Percentiles rank a stretch among this genome's conserved stretches.
phyloP scores from a whole-genome alignment of 2,797 vertebrate genomes.

The Hippocampus kuda region DNA sequence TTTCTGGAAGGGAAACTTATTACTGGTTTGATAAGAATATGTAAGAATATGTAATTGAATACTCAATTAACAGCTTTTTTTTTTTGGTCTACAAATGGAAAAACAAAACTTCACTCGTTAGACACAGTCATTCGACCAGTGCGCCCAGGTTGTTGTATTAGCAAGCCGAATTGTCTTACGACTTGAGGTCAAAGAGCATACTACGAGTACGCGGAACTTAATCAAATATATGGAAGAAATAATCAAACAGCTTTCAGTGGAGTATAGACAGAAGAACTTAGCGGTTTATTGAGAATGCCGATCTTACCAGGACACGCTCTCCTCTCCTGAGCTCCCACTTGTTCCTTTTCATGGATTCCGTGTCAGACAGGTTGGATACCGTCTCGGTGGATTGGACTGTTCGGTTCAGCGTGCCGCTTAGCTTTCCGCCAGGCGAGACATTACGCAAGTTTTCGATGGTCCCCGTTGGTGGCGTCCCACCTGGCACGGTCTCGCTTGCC shows the following conservation, averaged over 20 bases:
- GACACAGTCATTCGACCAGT: too few species aligned
- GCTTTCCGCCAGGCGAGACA: conserved; percentile 23
- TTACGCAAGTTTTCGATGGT: conserved; percentile 21
- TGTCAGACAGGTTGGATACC: conserved; percentile 87
- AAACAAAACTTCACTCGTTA: too few species aligned
- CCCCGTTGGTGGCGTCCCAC: conserved; percentile 23
- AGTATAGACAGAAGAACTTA: neutral
- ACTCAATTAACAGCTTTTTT: too few species aligned
- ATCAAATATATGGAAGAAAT: neutral
- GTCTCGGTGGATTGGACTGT: conserved; percentile 79
- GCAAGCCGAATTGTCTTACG: too few species aligned
- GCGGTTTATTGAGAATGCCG: neutral
- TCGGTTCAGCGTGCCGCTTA: conserved; percentile 61
- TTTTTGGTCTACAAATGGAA: too few species aligned
- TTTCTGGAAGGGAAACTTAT: too few species aligned
- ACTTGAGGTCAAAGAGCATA: too few species aligned
- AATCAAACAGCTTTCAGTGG: neutral
- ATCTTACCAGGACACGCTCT: conserved; percentile 84
- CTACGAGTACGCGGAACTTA: neutral
- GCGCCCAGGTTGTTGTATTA: too few species aligned
- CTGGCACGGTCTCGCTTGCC: conserved; percentile 25
- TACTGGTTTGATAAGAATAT: too few species aligned
- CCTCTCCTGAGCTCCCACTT: conserved; percentile 84
- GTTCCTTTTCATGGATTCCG: conserved; percentile 83
- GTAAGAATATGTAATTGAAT: too few species aligned